These are phyloP conservation scores for Proctacanthus coquilletti DNA, from an alignment of 1,140 invertebrate genomes.

Conservation along the genomic window DNA sequence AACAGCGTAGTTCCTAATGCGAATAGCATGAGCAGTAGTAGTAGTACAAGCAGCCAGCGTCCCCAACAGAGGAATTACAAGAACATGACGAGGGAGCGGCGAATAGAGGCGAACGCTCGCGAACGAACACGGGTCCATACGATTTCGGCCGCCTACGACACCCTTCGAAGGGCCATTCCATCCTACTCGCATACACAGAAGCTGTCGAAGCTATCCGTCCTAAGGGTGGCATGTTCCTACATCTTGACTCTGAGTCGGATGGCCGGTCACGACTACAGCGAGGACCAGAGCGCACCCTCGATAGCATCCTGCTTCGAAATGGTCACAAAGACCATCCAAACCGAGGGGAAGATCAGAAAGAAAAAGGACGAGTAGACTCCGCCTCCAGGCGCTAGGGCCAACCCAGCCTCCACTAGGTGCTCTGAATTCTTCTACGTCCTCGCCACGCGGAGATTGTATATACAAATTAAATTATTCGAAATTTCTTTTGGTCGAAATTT, in stretches of 20 bases:
- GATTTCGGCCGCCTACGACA: conserved; percentile 88
- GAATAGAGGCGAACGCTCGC: conserved; percentile 85
- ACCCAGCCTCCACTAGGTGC: too few relatives aligned
- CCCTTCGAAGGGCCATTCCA: conserved; percentile 64
- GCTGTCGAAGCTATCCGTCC: conserved; percentile 77
- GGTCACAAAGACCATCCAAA: conserved; percentile 77
- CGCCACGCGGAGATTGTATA: too few relatives aligned
- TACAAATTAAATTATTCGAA: too few relatives aligned
- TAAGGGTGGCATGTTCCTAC: conserved; percentile 81
- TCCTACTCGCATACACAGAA: conserved; percentile 87
- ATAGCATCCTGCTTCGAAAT: conserved; percentile 66
- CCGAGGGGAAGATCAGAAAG: conserved; percentile 76
- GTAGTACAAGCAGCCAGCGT: conserved; percentile 11
- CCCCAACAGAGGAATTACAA: conserved; percentile 79
- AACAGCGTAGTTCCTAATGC: too few relatives aligned
- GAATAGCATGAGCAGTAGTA: not conserved
- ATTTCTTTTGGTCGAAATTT: too few relatives aligned
- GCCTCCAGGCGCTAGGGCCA: too few relatives aligned
- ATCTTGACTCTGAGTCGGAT: conserved; percentile 68
- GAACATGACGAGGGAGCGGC: conserved; percentile 81
- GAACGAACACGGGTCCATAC: conserved; percentile 86
- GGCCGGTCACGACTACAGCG: conserved; percentile 44
- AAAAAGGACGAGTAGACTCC: conserved; percentile 64
- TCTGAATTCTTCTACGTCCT: too few relatives aligned
- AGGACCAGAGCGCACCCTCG: conserved; percentile 33